Evolutionary conservation across 2,113 vertebrate genomes (phyloP), one percentile per base, ranked within the genome.

Genomic region (Cryptoleucopteryx plumbea): DNA sequence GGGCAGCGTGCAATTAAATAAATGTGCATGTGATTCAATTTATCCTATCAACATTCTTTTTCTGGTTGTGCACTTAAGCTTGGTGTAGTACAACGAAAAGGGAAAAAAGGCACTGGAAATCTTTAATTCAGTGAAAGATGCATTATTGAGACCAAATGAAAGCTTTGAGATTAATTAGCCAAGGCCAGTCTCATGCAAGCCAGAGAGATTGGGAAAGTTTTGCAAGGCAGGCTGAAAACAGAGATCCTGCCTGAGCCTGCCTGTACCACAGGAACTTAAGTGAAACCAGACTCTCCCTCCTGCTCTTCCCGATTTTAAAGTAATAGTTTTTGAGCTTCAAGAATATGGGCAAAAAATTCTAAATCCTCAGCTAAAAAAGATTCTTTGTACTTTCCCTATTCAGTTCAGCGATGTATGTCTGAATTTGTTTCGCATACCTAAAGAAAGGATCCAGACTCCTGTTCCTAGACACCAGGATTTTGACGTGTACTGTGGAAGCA

Each of bases 61-160:
- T 77, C 87, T 90, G 53, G 52, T 75, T 86, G 67, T 95, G 70
- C 38, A 80, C 36, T 93, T 93, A 78, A 66, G 59, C 58, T 93
- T 91, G 59, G 58, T 78, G n/a, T 81, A 93, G 47, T 52, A 53
- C 58, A 94, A 93, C 61, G 59, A 73, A 91, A 70, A 82, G 16
- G 38, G 65, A 1, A 19, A 53, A 92, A 82, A 59, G 34, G 77
- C 48, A 93, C 52, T 82, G 75, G 70, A 97, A 96, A 82, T 86
- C n/a, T 94, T 91, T 90, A 94, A 90, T 88, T 82, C 94, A 87
- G 45, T 83, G 79, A 93, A 95, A 95, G 89, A 59, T 70, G 47
- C 38, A 78, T 90, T 75, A 93, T 6, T 91, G 72, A 93, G 47
- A 93, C 42, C 23, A 92, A 94, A 89, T 0, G 4, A 91, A 88